Base-by-base conservation (phyloP, 2,797 vertebrate genomes). In the Oreortyx pictus region DNA sequence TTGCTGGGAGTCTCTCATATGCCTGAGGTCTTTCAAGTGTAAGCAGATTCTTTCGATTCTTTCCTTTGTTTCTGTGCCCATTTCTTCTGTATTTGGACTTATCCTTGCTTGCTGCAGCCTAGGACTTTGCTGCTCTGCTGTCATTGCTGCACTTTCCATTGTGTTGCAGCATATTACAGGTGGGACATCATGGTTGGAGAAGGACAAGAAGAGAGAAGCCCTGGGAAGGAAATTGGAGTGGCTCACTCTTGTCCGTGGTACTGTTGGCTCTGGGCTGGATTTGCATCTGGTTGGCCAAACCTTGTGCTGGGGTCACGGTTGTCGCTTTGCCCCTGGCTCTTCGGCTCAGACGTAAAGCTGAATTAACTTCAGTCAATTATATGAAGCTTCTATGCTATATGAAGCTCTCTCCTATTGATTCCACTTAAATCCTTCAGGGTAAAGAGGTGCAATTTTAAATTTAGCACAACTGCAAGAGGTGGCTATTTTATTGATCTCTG, bases 321-420 rank as follows among this genome's bases (percentile, higher is more conserved):
- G 31, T 62, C 39, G 9, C 50, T 79, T 86, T 66, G 20, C 43
- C 82, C 46, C 65, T 54, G 25, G 23, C 10, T 71, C 29, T 54
- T 57, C 27, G n/a, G 19, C 54, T 49, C 6, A n/a, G n/a, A 83
- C 29, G 52, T 43, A 70, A 93, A 27, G n/a, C 20, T 92, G 61
- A 62, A 81, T 86, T 82, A 57, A 67, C 18, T 68, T 73, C 47
- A 78, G n/a, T 47, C 62, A 54, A 77, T 59, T 90, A 57, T 60
- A 0, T 47, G 33, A 71, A 44, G 33, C 61, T 70, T 57, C 7
- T 19, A 8, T 24, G 37, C 56, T 73, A 19, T 24, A 23, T 49
- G 46, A 70, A 87, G 52, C 44, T 68, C 33, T 5, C 11, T 92
- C 15, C 37, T 88, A 52, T 64, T 54, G 68, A 52, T 47, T 79